Base-by-base conservation (phyloP, 2,888 invertebrate species). In the Melikaiella ostensackeni region DNA sequence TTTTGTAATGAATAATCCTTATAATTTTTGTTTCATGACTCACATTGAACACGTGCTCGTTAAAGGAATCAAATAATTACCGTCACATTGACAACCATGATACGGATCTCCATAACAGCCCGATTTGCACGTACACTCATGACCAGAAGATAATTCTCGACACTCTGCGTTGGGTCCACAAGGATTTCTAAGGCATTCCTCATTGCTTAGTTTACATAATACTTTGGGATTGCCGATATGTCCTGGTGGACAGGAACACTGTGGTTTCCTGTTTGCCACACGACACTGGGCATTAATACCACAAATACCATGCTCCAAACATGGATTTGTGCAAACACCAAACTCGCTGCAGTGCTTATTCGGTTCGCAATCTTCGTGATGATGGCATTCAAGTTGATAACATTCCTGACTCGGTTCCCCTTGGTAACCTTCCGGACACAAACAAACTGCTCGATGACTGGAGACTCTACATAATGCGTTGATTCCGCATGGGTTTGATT, bases 151-250 rank as follows among this genome's bases (percentile, higher is more conserved):
- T 24, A 95, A 92, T 90, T 97, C 97, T 77, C 95, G 94, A 88
- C 98, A 98, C 84, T 95, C 95, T 0, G 97, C 95, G 89, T 97
- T 97, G 30, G 94, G 93, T 11, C 98, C 98, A 87, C 98, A 98
- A 0, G 97, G 96, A 90, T 96, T 96, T 79, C 94, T 94, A 30
- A 95, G 92, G 88, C 97, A 97, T 84, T 95, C 95, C 74, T 95
- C 95, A 9, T 93, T 94, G 42, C 94, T 94, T 92, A 94, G 94
- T 84, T 94, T 94, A 87, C 96, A 96, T 88, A 95, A 95, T 8
- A 94, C 92, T 61, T 92, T 89, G 0, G 96, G 95, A 90, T 96
- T 95, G 77, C 96, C 96, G 83, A 94, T 93, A 88, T 94, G 95
- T 63, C 95, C 95, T 1, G 94, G 95, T 27, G 96, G 95, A 87